Evolutionary conservation across 2,888 invertebrate species (phyloP), one percentile per base, ranked within the genome.

Genomic region (Sphaerophoria rueppellii): DNA sequence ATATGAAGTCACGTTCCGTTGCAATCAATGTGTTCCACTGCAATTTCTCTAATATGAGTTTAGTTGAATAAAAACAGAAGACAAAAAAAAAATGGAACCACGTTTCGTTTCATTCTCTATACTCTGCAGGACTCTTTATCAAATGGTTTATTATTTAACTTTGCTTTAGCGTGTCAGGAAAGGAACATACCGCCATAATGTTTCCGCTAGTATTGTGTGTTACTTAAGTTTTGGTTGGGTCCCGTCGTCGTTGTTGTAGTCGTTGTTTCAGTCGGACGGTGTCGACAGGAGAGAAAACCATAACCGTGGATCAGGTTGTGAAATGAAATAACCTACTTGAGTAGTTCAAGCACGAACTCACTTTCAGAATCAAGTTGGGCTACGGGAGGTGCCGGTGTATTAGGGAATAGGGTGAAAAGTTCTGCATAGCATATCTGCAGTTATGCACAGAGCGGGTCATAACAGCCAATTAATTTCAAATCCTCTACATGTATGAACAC

Each of bases 321-420:
- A 65, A 65, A 65, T 50, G 65, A 65, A 65, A 50, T 65, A 65
- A 65, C 35, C 40, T 37, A 61, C 40, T 70, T 57, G 43, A 71
- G 43, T 24, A 81, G 70, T 75, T 75, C 40, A 71, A 76, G 81
- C 81, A 81, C 81, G 81, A 81, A 81, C 71, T 81, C 76, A 63
- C 65, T 76, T 81, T 81, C 54, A 52, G 43, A 73, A 16, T 43
- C 6, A 12, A 58, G 6, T 24, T 24, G 43, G 9, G 43, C 11
- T 40, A 7, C 12, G 43, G 11, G 43, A 9, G 9, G 4, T 4
- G 43, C 11, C 4, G 12, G 43, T 40, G 9, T 40, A 40, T 6
- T 40, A 6, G 9, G 40, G 6, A 40, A 12, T 9, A 40, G 12
- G 40, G 61, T 63, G 32, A 46, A 58, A 50, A 71, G 72, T 74